Evolutionary conservation across 2,797 vertebrate species (phyloP).

Genomic region (Chrysocyon brachyurus): DNA sequence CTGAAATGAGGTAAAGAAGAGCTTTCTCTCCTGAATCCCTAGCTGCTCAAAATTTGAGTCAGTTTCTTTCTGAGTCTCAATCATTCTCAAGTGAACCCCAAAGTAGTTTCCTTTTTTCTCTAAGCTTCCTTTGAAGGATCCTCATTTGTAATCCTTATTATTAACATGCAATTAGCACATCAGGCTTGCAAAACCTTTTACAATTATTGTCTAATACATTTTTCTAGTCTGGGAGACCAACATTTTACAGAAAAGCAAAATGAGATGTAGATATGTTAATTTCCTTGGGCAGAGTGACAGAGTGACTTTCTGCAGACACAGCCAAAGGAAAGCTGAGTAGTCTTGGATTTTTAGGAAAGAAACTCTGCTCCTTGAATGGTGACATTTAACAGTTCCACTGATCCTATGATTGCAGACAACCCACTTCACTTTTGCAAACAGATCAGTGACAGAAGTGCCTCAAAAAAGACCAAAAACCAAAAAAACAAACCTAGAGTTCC

Average conservation of each 20-base stretch:
- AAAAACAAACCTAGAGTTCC: not conserved
- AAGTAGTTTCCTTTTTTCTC: conserved; percentile 20
- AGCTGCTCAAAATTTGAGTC: not conserved
- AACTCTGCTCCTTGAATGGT: not conserved
- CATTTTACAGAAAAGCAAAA: conserved; percentile 14
- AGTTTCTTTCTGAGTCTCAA: not conserved
- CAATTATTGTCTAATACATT: conserved; percentile 10
- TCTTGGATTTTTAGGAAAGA: conserved; percentile 13
- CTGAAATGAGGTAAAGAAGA: conserved; percentile 30
- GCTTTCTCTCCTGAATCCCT: not conserved
- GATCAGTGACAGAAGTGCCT: not conserved
- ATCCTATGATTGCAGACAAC: not conserved
- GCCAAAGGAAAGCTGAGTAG: not conserved
- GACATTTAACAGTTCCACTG: not conserved
- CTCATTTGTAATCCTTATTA: not conserved
- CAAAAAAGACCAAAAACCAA: not conserved
- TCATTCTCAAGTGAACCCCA: not conserved
- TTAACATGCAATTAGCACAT: not conserved
- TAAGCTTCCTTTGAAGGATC: not conserved
- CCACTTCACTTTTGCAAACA: not conserved
- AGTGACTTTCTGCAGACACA: not conserved
- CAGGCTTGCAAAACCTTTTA: conserved; percentile 38
- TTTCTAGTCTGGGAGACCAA: not conserved
- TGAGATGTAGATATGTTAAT: not conserved
- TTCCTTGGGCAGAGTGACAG: not conserved